Evolutionary conservation across 53 echinoderm and acorn worm genomes (phyloP), one percentile per base, ranked within the genome.

Genomic region (Astropecten irregularis): DNA sequence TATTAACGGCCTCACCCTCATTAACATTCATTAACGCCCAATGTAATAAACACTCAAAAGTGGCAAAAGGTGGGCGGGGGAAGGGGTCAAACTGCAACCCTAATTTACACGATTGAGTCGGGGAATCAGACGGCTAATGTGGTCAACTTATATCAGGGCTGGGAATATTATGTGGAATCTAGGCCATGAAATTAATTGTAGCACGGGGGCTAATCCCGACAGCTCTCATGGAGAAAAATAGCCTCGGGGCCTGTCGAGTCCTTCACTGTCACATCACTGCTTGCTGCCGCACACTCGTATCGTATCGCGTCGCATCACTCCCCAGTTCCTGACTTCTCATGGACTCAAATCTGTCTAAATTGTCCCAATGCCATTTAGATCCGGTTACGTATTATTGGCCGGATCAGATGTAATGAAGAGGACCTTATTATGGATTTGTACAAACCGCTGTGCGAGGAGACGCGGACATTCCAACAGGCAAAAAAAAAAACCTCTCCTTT

Each of bases 151-250:
- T 9, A 10, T 10, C 59, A 27, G 26, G 9, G 33, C 18, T 3
- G 27, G 59, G 30, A 21, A 65, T n/a, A 46, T 46, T 46, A n/a
- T n/a, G n/a, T n/a, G n/a, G n/a, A 35, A 76, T 76, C 76, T 76
- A 54, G 76, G 76, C 58, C 58, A 76, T 76, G 76, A 76, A 76
- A 76, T 76, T 76, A 76, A 76, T 76, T 76, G 76, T 76, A 76
- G 76, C 58, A 26, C 28, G 26, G 65, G 65, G 65, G 76, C 37
- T 76, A 76, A 76, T 76, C 76, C 76, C 40, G 19, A 34, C 37
- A 27, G 76, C 40, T 76, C 76, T 76, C 57, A 65, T 35, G 27
- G 76, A 76, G 76, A 76, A 76, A 76, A 76, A 76, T 56, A 76
- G 76, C 76, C 76, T 25, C 11, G 37, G 50, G 76, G 56, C 40